These are phyloP conservation scores for Periophthalmodon schlosseri DNA, from an alignment of 2,113 vertebrate species.

Conservation along the genomic window DNA sequence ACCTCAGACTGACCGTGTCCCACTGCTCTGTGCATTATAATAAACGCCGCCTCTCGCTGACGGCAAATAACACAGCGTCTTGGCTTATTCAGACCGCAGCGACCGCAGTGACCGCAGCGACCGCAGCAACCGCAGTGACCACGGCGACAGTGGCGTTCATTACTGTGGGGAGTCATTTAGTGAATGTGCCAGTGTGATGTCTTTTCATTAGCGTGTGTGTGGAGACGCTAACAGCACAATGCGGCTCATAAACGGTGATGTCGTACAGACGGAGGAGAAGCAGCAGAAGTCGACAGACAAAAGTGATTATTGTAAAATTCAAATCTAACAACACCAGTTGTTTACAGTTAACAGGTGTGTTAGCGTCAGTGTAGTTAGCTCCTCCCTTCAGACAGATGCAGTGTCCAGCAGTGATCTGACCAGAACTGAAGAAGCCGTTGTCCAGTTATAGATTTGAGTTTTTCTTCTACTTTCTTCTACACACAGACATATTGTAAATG, in stretches of 20 bases:
- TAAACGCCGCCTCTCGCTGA: conserved; percentile 12
- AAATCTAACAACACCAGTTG: no score
- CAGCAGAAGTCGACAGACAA: conserved; percentile 4
- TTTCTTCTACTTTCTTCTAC: no score
- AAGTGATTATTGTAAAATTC: no score
- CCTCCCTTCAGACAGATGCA: no score
- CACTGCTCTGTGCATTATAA: conserved; percentile 81
- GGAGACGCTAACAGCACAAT: conserved; percentile 2
- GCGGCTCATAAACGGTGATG: conserved; percentile 18
- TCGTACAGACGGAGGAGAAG: not conserved
- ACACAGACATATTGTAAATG: conserved; percentile 41
- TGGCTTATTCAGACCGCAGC: conserved; percentile 35
- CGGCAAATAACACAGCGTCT: conserved; percentile 33
- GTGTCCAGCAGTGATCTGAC: no score
- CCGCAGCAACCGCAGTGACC: no score
- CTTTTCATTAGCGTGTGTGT: conserved; percentile 35
- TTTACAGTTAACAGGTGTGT: no score
- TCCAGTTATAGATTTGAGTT: no score
- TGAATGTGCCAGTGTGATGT: conserved; percentile 39
- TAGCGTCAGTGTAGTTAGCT: no score
- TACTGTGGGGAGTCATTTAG: conserved; percentile 55
- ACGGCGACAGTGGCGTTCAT: conserved; percentile 32
- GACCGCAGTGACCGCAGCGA: no score
- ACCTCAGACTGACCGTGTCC: conserved; percentile 77
- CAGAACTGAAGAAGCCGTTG: no score